phyloP scores from a whole-genome alignment of 2,113 vertebrate species.

The Ictidomys tridecemlineatus region DNA sequence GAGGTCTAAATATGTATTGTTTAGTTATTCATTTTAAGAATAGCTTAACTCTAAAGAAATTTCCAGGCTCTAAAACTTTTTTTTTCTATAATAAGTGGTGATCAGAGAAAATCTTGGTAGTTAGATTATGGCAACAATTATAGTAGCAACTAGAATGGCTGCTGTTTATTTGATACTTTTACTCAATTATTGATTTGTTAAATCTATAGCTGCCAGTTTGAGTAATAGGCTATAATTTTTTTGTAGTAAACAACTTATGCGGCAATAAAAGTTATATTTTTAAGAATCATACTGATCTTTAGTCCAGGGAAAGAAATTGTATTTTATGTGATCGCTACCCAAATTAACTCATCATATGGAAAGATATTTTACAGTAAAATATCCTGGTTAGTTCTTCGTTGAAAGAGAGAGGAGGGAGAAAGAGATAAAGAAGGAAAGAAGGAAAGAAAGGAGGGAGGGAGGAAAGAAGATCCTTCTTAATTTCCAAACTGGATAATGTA shows the following conservation, averaged over 20 bases:
- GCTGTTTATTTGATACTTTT: neutral
- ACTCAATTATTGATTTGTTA: neutral
- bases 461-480: neutral
- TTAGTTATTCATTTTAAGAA: slow-evolving; percentile 17
- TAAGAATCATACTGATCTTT: neutral
- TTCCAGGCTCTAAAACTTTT: neutral
- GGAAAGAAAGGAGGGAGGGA: neutral
- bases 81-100: neutral
- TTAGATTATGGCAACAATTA: neutral
- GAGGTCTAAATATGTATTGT: neutral
- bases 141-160: neutral
- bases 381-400: neutral
- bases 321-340: neutral
- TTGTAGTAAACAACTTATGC: neutral
- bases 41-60: slow-evolving; percentile 37
- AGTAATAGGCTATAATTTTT: neutral
- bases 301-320: neutral
- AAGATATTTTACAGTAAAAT: slow-evolving; percentile 11
- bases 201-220: neutral
- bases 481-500: neutral
- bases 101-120: slow-evolving; percentile 20
- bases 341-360: neutral
- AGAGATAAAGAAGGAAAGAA: neutral
- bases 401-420: neutral
- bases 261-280: neutral